Conservation (phyloP, 2,797 vertebrate species). For the Chelidonichthys spinosus region DNA sequence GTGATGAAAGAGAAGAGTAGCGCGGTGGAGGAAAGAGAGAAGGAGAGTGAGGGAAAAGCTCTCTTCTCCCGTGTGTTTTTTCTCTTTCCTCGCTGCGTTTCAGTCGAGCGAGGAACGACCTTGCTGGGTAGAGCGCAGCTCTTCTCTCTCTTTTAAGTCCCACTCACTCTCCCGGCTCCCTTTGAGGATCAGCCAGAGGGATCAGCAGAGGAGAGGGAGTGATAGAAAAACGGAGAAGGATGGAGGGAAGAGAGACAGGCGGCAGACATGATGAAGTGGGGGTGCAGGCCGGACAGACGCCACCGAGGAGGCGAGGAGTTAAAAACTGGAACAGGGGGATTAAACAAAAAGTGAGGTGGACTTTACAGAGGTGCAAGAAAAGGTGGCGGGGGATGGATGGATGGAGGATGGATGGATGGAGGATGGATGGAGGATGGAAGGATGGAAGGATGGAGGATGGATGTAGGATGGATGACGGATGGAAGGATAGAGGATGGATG, state of each 20-base stretch:
- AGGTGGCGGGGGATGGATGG: slow-evolving; percentile 16
- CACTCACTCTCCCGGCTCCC: slow-evolving; percentile 81
- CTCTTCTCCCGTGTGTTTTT: slow-evolving; percentile 67
- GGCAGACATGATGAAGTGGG: slow-evolving; percentile 60
- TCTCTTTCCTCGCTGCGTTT: slow-evolving; percentile 58
- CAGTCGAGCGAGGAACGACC: slow-evolving; percentile 81
- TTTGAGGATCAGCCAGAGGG: slow-evolving; percentile 86
- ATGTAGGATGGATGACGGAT: no score
- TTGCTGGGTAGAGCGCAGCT: slow-evolving; percentile 78
- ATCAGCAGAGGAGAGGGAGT: slow-evolving; percentile 78
- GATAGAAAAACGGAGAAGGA: slow-evolving; percentile 70
- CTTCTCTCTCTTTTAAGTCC: slow-evolving; percentile 85
- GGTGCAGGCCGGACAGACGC: slow-evolving; percentile 15
- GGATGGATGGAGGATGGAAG: not conserved
- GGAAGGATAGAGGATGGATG: no score
- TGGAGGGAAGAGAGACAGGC: slow-evolving; percentile 68
- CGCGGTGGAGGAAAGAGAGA: slow-evolving; percentile 69
- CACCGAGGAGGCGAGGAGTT: slow-evolving; percentile 52
- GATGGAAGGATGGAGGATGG: not conserved
- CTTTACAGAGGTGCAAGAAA: slow-evolving; percentile 3
- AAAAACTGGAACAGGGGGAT: slow-evolving; percentile 29
- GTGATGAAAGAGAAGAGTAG: slow-evolving; percentile 73
- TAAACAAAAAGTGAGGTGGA: slow-evolving; percentile 7
- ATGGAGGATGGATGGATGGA: slow-evolving; percentile 3
- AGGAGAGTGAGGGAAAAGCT: slow-evolving; percentile 67